Conservation (phyloP, 2,797 vertebrate genomes). For the Phataginus tetradactyla region DNA sequence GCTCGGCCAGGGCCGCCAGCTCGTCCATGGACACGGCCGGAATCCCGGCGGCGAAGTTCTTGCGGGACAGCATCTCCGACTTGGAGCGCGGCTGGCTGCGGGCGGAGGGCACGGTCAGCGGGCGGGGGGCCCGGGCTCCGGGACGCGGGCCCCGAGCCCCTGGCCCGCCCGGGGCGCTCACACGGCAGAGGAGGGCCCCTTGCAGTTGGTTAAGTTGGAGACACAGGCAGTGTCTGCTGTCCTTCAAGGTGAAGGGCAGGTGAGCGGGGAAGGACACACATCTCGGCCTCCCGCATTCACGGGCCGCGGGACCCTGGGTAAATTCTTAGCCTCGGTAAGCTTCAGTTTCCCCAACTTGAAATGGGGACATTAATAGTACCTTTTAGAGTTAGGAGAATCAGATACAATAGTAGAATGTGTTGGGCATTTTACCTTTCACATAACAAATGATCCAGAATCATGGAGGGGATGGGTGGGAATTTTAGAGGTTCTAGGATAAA, state of each 20-base stretch:
- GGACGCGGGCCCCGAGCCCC: background rate
- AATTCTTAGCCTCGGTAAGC: background rate
- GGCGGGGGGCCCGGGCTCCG: background rate
- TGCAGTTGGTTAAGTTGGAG: background rate
- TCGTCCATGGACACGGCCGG: conserved; percentile 96
- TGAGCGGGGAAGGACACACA: too few species aligned
- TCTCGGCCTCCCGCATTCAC: background rate
- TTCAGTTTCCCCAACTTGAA: background rate
- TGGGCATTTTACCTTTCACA: background rate
- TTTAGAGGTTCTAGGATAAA: background rate
- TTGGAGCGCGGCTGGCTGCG: conserved; percentile 92
- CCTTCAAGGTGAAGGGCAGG: background rate
- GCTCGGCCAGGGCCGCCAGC: conserved; percentile 94
- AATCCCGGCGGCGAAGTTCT: conserved; percentile 90
- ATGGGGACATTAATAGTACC: background rate
- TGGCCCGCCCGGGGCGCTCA: background rate
- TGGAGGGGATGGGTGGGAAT: background rate
- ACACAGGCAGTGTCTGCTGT: background rate
- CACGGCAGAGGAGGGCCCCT: background rate
- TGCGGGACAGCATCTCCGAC: conserved; percentile 94
- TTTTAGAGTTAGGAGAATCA: background rate
- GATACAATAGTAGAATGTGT: background rate
- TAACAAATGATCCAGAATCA: background rate
- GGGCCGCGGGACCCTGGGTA: background rate
- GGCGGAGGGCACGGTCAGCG: conserved; percentile 24